These are phyloP conservation scores for Stichodactyla helianthus DNA, from an alignment of 64 coral and sea anemone genomes.

Conservation along the genomic window DNA sequence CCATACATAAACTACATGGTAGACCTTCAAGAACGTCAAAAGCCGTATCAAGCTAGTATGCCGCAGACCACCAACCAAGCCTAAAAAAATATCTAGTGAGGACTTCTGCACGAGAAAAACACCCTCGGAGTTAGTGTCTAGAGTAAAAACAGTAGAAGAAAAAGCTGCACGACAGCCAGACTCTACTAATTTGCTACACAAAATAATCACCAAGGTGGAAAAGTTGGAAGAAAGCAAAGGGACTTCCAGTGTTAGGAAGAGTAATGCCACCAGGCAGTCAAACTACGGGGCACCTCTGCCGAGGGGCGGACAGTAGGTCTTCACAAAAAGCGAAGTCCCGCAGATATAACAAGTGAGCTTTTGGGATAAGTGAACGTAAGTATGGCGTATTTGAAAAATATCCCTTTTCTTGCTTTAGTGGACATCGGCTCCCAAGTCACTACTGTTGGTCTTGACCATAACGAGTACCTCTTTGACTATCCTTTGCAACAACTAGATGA, in stretches of 20 bases:
- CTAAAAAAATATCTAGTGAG: no score
- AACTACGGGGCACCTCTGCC: not conserved
- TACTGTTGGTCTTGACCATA: not conserved
- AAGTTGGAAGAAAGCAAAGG: not conserved
- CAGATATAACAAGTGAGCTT: not conserved
- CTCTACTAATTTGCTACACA: not conserved
- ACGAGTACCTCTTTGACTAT: not conserved
- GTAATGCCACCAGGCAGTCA: not conserved
- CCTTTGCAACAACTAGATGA: not conserved
- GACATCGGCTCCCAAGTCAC: not conserved
- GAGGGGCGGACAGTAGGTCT: not conserved
- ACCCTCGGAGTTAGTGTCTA: not conserved
- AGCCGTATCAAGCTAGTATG: not conserved
- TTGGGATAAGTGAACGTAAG: not conserved
- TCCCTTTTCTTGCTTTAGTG: not conserved
- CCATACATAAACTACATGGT: no score
- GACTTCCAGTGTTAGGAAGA: no score
- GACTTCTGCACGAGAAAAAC: not conserved
- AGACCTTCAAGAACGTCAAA: not conserved
- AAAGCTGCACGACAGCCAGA: not conserved
- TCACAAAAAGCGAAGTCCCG: not conserved
- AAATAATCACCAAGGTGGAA: not conserved
- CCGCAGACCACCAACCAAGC: not conserved
- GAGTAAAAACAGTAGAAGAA: not conserved
- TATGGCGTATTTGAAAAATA: not conserved